Base-by-base conservation (phyloP, 1,140 invertebrate genomes). In the Apis florea region DNA sequence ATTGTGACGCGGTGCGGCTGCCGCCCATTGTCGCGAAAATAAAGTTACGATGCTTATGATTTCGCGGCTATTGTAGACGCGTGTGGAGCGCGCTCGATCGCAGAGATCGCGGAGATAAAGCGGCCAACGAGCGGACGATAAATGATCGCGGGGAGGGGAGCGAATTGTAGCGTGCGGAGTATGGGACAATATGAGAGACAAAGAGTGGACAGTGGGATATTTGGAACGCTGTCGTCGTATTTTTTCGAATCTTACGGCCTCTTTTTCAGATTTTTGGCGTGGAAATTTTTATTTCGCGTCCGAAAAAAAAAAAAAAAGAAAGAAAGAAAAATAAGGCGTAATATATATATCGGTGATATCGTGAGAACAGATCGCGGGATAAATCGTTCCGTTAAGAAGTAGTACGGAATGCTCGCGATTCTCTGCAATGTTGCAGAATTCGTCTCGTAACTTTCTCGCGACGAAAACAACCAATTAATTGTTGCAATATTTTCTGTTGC, bases 41-140 rank as follows among this genome's bases (percentile, higher is more conserved):
- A 72, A 73, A 73, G 69, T 73, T 71, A 73, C 78, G 78, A n/a
- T 24, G 78, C 51, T 79, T 79, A 73, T 66, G 40, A 61, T 73
- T 72, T 26, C 51, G 49, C 31, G 19, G 31, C n/a, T 21, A 79
- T 66, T n/a, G 67, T 69, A 40, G 19, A 2, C 59, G 21, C 10
- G 1, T 6, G 47, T 26, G 6, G 59, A 17, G n/a, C 6, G 66
- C 8, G 10, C n/a, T 53, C 68, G 21, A 26, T 53, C 24, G 47
- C 24, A 5, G 2, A 54, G 47, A 53, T 70, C 69, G 26, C 0
- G 9, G 12, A 15, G 53, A 71, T 56, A 40, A 56, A n/a, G 10
- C n/a, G 40, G 1, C 47, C 47, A 17, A 51, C 66, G n/a, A 68
- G 6, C n/a, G n/a, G 5, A 12, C 66, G n/a, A 24, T 49, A 2